phyloP scores from a whole-genome alignment of 2,113 vertebrate genomes.

The Rhea americana region DNA sequence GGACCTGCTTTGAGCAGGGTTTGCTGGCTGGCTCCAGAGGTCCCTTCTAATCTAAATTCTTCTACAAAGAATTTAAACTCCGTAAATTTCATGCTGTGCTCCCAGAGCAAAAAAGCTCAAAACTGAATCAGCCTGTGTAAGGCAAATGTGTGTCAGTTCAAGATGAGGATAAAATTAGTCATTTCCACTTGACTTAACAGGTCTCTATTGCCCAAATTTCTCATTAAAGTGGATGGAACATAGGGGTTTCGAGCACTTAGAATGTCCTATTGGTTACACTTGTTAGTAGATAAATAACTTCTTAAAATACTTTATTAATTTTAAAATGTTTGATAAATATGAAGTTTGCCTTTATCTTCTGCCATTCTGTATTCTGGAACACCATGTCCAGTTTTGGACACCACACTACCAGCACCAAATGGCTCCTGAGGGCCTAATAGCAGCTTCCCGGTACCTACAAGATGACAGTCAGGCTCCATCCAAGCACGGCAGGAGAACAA shows the following conservation, averaged over 20 bases:
- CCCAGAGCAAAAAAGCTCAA: not conserved
- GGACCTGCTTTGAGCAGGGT: not conserved
- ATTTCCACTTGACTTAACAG: not conserved
- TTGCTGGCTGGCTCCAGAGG: not conserved
- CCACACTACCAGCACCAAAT: not conserved
- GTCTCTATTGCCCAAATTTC: not conserved
- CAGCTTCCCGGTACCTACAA: not conserved
- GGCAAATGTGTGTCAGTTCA: not conserved
- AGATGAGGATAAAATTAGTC: not conserved
- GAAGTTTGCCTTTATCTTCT: not conserved
- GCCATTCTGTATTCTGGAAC: not conserved
- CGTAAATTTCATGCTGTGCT: not conserved
- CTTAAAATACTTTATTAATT: not conserved
- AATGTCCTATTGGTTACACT: not conserved
- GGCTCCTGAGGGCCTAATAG: not conserved
- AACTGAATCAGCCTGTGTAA: not conserved
- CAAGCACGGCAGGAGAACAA: not conserved
- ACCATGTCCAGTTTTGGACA: not conserved
- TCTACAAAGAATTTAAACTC: not conserved
- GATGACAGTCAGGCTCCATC: not conserved
- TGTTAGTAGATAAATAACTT: not conserved
- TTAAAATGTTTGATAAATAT: not conserved
- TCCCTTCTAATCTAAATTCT: not conserved
- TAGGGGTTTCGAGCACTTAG: not conserved
- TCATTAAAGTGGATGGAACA: not conserved